Conservation (phyloP, 2,797 vertebrate species). For the Acanthiza pusilla region DNA sequence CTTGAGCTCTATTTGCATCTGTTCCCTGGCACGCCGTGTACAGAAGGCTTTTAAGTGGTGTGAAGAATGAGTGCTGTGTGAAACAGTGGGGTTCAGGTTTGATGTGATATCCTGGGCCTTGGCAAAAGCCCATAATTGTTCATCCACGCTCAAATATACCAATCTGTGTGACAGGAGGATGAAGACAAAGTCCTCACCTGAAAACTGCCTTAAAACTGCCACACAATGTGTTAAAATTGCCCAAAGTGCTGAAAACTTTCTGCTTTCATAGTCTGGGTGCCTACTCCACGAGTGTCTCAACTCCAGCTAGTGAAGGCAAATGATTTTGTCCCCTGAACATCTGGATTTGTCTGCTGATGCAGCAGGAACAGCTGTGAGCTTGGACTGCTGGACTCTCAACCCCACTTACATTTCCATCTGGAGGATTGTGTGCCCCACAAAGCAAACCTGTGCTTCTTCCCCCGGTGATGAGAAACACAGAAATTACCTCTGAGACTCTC, state of each 20-base stretch:
- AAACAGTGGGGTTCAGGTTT: not conserved
- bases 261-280: not conserved
- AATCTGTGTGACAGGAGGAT: not conserved
- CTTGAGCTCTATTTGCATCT: not conserved
- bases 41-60: not conserved
- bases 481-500: not conserved
- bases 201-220: not conserved
- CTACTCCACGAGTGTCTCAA: not conserved
- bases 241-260: not conserved
- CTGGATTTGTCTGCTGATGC: not conserved
- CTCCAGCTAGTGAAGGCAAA: not conserved
- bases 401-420: not conserved
- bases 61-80: not conserved
- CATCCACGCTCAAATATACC: not conserved
- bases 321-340: accelerated
- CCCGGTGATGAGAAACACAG: not conserved
- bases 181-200: not conserved
- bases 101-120: not conserved
- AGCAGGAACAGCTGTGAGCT: not conserved
- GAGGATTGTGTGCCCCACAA: not conserved
- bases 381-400: not conserved
- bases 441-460: not conserved
- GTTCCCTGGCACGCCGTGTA: accelerated
- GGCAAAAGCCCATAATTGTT: not conserved
- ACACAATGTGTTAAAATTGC: not conserved